Evolutionary conservation across 92 coral and sea anemone species (phyloP), one percentile per base, ranked within the genome.

Genomic region (Phenganax stokvisi): DNA sequence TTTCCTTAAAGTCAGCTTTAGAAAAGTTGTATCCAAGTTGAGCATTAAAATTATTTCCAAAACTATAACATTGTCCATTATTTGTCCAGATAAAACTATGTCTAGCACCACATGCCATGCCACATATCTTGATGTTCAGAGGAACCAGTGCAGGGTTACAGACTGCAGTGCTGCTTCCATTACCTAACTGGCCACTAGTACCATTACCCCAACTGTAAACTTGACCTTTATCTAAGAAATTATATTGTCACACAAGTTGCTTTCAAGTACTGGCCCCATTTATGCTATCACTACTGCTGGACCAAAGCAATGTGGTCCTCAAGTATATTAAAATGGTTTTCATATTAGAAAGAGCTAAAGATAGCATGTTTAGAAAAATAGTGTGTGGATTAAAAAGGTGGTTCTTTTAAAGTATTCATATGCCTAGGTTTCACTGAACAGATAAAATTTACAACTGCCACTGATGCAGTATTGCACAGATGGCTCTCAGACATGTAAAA

Each of bases 21-120:
- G 97, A 87, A 78, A 96, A 96, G 80, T 96, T 93, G 80, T 96
- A 92, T 29, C 99, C 99, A 54, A 96, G 91, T 72, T 96, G 99
- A 13, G 91, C 97, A 91, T 89, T 89, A 81, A 88, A 96, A 85
- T 96, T 96, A 77, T 96, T 96, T 0, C 99, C 99, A 86, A 96
- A 96, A 71, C 99, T 96, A 81, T 89, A 90, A 68, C 97, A 90
- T 17, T 90, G 91, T 82, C 99, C 99, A 84, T 90, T 87, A 62
- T 87, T 90, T 72, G 99, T 90, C 99, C 99, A 96, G 31, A 90
- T 78, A 80, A 96, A 86, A 73, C 97, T 91, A 81, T 96, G 99
- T 54, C 99, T 71, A 25, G 99, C 92, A 56, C 99, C 99, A 87
- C 99, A 96, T 17, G 92, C 72, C 85, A 96, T 87, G 17, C 92